Evolutionary conservation across 2,113 vertebrate species (phyloP), one percentile per base, ranked within the genome.

Genomic region (Sminthopsis crassicaudata): DNA sequence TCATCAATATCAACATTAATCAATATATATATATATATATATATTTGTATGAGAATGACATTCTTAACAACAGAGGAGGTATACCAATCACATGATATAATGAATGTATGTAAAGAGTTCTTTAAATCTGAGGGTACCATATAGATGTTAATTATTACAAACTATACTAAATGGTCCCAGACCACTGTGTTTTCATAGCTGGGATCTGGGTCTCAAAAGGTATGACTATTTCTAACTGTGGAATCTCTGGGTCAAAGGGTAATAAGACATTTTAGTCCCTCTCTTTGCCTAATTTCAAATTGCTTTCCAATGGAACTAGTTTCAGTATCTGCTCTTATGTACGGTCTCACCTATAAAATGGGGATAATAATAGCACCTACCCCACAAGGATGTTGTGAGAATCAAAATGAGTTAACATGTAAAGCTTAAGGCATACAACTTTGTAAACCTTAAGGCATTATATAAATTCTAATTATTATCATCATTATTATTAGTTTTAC

Each of bases 181-280:
- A 84, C n/a, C 67, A 84, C 67, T 23, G n/a, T 84, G 67, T 84
- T 84, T 84, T 84, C 67, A 84, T 84, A 84, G 67, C 67, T 84
- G 67, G 67, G 42, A 42, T 84, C 67, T 84, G 16, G 42, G 67
- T 8, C 67, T 84, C n/a, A 23, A 42, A 84, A 84, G 67, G 67
- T 42, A 42, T 42, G 67, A 19, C 16, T 42, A 23, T 84, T 42
- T 42, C 36, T 84, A 84, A 42, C 36, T 42, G 67, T 42, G 36
- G 67, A 84, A 84, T 84, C 67, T 84, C n/a, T 84, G 19, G 67
- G 67, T 84, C 67, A 84, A 42, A 84, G 67, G 67, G 67, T 23
- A 84, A 84, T 84, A 42, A 42, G 67, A 22, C 67, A 84, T 84
- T 23, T 23, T 42, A 84, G 67, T 84, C 67, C 7, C 67, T 84